Evolutionary conservation across 2,888 invertebrate species (phyloP), one percentile per base, ranked within the genome.

Genomic region (Papilio elwesi): DNA sequence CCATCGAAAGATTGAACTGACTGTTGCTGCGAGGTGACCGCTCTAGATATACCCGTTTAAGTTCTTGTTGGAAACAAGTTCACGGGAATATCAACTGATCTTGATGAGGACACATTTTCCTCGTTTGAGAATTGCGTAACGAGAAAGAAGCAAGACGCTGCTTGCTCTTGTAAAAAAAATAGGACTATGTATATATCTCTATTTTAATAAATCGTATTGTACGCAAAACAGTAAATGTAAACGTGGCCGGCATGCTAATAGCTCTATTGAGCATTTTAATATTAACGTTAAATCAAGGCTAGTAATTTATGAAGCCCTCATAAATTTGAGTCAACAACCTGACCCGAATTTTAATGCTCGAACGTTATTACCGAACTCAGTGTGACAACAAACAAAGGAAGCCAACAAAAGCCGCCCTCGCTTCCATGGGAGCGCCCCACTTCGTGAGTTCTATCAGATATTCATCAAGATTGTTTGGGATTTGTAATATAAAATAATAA

Each of bases 241-340:
- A 48, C 51, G 57, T 64, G 59, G 70, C 69, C 67, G 59, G 51
- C 71, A 48, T 57, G 49, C 53, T 70, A 75, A 77, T 72, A 76
- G 75, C 76, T 77, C 74, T 76, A 76, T 78, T 78, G 78, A 76
- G 75, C 73, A 62, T 77, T 74, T 78, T 78, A 73, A 74, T 74
- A 75, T 76, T 81, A 77, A 78, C 77, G 76, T 78, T 78, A 84
- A 87, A 88, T 86, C 81, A 85, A 81, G 83, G 83, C 82, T 82
- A 83, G 83, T 84, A 85, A 85, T 87, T 85, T 84, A 80, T 85
- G 85, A 85, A 84, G 83, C 87, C 83, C 85, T 88, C 87, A 88
- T 91, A 91, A 91, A 91, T 91, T 90, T 88, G 84, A 89, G 90
- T 90, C 90, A 90, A 88, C 89, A 86, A 84, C 87, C 87, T 88